Evolutionary conservation across 64 coral and sea anemone genomes (phyloP).

Genomic region (Porites lutea): DNA sequence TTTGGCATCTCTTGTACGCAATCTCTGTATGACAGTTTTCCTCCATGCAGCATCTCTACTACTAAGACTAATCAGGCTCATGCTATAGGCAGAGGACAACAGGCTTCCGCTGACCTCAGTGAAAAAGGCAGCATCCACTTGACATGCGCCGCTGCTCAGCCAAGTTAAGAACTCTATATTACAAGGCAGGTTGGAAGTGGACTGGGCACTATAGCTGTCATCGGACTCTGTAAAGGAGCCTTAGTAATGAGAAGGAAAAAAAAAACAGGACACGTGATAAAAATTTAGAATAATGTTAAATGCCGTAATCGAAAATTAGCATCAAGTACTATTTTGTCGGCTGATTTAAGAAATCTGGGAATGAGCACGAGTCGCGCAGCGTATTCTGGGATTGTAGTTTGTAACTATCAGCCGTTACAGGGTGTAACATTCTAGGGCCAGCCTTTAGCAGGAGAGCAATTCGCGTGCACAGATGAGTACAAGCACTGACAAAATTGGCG

Average conservation of each 20-base stretch:
- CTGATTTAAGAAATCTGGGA: too few species aligned
- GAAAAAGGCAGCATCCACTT: conserved; percentile 78
- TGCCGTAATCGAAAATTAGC: too few species aligned
- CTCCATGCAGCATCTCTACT: conserved; percentile 79
- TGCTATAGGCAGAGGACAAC: conserved; percentile 67
- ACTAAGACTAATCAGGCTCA: conserved; percentile 71
- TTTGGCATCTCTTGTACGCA: conserved; percentile 73
- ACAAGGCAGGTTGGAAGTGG: conserved; percentile 45
- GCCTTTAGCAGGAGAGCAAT: too few species aligned
- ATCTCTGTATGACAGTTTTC: conserved; percentile 62
- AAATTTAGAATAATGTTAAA: too few species aligned
- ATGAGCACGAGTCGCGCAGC: too few species aligned
- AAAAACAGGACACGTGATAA: background rate
- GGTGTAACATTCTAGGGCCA: too few species aligned
- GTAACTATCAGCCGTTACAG: too few species aligned
- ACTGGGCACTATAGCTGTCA: background rate
- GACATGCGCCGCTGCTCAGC: conserved; percentile 89
- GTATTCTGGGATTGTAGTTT: too few species aligned
- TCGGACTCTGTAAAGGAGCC: conserved; percentile 31
- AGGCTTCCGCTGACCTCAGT: conserved; percentile 64
- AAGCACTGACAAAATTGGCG: too few species aligned
- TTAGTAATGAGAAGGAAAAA: background rate
- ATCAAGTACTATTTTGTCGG: too few species aligned
- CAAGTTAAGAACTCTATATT: conserved; percentile 89
- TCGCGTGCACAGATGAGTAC: too few species aligned